Evolutionary conservation across 2,113 vertebrate species (phyloP).

Genomic region (Diadophis punctatus): DNA sequence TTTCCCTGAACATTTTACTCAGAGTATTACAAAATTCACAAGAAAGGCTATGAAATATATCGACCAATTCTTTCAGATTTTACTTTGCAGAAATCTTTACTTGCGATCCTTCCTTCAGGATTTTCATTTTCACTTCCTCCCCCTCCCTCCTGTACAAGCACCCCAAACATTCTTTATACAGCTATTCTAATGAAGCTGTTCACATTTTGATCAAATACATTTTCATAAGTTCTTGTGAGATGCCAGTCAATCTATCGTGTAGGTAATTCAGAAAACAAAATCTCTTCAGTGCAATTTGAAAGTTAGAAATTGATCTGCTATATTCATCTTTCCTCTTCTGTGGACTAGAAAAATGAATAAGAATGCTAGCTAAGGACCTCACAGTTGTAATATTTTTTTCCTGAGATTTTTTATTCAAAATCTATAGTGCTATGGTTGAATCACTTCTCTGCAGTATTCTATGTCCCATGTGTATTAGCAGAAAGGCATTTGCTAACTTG

Average conservation of each 20-base stretch:
- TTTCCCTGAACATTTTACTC: not conserved
- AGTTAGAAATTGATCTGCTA: not conserved
- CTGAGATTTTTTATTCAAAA: not conserved
- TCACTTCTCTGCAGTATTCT: not conserved
- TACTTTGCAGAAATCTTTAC: not conserved
- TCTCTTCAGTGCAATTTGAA: not conserved
- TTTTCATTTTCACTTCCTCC: not conserved
- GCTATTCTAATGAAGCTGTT: not conserved
- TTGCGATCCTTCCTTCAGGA: not conserved
- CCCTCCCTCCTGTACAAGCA: not conserved
- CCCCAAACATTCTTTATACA: not conserved
- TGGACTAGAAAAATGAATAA: not conserved
- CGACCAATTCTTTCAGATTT: not conserved
- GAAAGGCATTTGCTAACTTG: not conserved
- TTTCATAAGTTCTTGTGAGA: not conserved
- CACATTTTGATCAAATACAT: not conserved
- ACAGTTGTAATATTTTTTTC: not conserved
- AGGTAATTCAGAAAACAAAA: not conserved
- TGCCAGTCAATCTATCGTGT: not conserved
- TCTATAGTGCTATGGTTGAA: not conserved
- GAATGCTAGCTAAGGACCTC: not conserved
- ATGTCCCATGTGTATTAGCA: not conserved
- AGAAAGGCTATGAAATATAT: not conserved
- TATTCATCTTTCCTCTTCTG: not conserved
- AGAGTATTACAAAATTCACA: not conserved